These are phyloP conservation scores for Tautogolabrus adspersus DNA, from an alignment of 2,113 vertebrate genomes.

Conservation along the genomic window DNA sequence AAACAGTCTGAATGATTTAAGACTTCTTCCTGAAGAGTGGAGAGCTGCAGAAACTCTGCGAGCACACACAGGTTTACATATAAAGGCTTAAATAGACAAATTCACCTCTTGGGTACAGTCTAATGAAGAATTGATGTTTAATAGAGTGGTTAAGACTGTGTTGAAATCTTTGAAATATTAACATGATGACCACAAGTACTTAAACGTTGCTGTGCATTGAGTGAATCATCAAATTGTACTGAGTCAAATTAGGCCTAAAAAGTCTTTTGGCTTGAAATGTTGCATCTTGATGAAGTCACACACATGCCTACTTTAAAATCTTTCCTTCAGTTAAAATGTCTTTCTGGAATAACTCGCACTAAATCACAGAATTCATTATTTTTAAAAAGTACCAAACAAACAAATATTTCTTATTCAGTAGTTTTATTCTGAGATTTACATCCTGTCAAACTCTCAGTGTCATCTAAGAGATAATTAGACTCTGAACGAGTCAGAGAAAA, in stretches of 20 bases:
- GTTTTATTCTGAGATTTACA: constrained; percentile 17
- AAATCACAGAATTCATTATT: neutral
- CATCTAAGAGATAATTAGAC: constrained; percentile 53
- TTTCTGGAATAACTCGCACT: constrained; percentile 11
- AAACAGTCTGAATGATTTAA: constrained; percentile 66
- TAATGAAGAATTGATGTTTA: constrained; percentile 60
- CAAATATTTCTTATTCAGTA: constrained; percentile 16
- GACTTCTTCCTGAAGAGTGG: constrained; percentile 25
- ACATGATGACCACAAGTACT: neutral
- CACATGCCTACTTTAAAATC: neutral
- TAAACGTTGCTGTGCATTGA: neutral
- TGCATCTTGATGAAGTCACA: no score
- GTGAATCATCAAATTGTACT: no score
- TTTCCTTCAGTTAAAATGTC: neutral
- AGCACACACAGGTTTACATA: constrained; percentile 25
- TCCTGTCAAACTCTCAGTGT: constrained; percentile 30
- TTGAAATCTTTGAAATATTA: neutral
- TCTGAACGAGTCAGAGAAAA: constrained; percentile 44
- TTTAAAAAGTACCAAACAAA: constrained; percentile 10
- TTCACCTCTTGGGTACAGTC: constrained; percentile 27
- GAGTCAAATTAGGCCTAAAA: no score
- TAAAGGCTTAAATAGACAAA: constrained; percentile 34
- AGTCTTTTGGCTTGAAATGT: no score
- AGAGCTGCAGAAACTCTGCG: neutral
- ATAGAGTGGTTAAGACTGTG: constrained; percentile 22